These are phyloP conservation scores for Megaceryle maxima DNA, from an alignment of 2,113 vertebrate species.

Conservation along the genomic window DNA sequence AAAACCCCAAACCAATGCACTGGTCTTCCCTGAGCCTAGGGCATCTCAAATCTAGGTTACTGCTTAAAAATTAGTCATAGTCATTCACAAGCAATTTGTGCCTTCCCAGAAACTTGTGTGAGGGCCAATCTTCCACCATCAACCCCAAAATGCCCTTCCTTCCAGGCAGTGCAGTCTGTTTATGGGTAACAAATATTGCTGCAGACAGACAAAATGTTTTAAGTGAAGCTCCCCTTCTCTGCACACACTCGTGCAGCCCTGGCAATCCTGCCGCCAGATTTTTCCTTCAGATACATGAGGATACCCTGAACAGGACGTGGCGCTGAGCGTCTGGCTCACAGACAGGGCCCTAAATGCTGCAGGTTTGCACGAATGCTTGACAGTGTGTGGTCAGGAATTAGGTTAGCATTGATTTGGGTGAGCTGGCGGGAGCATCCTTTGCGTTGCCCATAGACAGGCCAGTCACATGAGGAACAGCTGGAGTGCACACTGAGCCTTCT, in stretches of 20 bases:
- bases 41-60: neutral
- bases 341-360: neutral
- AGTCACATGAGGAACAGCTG: constrained; percentile 64
- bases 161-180: neutral
- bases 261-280: neutral
- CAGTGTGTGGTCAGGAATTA: neutral
- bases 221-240: neutral
- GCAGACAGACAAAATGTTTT: neutral
- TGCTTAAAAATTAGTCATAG: neutral
- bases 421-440: constrained; percentile 25
- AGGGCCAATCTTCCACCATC: neutral
- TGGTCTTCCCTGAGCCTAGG: neutral
- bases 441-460: constrained; percentile 8
- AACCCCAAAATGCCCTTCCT: neutral
- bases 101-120: neutral
- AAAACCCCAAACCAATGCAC: neutral
- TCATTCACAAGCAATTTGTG: neutral
- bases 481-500: constrained; percentile 53
- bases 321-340: fast-evolving
- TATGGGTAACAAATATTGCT: neutral
- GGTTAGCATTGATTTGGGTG: neutral
- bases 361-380: neutral
- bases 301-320: neutral
- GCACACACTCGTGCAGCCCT: fast-evolving
- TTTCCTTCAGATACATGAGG: neutral